phyloP scores from a whole-genome alignment of 2,113 vertebrate species.

The Plecotus auritus region DNA sequence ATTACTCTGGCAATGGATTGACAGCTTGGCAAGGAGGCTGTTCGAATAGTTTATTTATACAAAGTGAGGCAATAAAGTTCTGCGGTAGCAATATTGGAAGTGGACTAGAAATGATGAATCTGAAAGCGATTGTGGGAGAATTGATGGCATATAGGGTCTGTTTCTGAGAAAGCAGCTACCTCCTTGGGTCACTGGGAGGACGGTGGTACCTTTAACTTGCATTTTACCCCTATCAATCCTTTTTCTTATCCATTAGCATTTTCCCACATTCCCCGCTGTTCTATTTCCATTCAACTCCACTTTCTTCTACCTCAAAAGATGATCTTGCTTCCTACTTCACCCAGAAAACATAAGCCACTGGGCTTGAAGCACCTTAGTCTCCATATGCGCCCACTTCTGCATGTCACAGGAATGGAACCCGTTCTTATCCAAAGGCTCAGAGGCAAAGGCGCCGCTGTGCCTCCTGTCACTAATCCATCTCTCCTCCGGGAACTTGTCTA shows the following conservation, averaged over 20 bases:
- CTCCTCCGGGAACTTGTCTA: not conserved
- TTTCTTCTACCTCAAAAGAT: not conserved
- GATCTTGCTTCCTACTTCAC: not conserved
- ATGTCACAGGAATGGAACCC: rapidly evolving
- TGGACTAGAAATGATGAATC: not conserved
- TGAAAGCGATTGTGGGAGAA: not conserved
- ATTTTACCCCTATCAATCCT: not conserved
- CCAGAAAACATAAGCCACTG: not conserved
- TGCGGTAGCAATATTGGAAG: not conserved
- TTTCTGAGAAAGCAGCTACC: not conserved
- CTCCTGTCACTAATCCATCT: not conserved
- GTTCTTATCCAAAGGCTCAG: not conserved
- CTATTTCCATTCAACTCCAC: not conserved
- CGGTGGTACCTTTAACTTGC: not conserved
- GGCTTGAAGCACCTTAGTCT: not conserved
- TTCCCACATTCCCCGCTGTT: not conserved
- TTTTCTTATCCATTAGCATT: not conserved
- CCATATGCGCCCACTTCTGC: not conserved
- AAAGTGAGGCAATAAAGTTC: not conserved
- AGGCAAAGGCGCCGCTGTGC: not conserved
- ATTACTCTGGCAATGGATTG: not conserved
- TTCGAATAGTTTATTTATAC: not conserved
- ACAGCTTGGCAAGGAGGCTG: not conserved
- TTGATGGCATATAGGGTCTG: not conserved
- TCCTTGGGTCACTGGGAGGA: not conserved